phyloP scores from a whole-genome alignment of 2,797 vertebrate genomes.

The Myiotriccus ornatus region DNA sequence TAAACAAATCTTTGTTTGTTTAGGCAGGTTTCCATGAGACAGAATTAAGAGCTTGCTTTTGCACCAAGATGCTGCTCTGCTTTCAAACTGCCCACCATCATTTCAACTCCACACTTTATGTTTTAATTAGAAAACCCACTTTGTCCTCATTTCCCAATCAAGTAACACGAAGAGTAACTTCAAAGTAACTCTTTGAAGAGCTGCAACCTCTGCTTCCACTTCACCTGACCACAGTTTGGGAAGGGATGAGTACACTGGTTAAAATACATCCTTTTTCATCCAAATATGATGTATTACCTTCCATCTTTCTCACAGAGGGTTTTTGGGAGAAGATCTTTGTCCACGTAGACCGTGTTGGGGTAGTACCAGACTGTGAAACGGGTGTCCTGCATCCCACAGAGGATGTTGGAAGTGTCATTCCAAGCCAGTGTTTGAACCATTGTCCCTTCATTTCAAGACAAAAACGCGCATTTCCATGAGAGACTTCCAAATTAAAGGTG shows the following conservation, averaged over 20 bases:
- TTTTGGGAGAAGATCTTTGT: constrained; percentile 90
- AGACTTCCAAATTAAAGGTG: neutral
- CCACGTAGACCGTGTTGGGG: constrained; percentile 87
- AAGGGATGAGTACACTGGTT: neutral
- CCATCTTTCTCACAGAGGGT: constrained; percentile 87
- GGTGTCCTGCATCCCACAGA: constrained; percentile 91
- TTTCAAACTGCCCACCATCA: accelerated
- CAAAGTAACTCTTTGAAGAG: neutral
- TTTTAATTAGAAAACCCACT: neutral
- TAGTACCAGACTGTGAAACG: constrained; percentile 92
- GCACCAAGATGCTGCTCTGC: neutral
- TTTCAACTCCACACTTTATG: neutral
- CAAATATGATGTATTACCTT: constrained; percentile 76
- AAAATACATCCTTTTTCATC: neutral
- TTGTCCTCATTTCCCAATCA: neutral
- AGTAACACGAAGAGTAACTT: neutral
- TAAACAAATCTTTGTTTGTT: accelerated
- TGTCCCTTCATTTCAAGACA: constrained; percentile 78
- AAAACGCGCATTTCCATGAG: neutral
- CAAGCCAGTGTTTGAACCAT: constrained; percentile 94
- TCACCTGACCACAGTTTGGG: neutral
- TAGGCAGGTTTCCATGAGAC: neutral
- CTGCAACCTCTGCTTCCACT: neutral
- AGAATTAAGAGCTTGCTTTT: neutral
- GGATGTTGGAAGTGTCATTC: constrained; percentile 90